Percentiles rank a stretch among this genome's conserved stretches.
These are phyloP conservation scores for Ormyrus pomaceus DNA, from an alignment of 2,888 invertebrate genomes.

Conservation along the genomic window DNA sequence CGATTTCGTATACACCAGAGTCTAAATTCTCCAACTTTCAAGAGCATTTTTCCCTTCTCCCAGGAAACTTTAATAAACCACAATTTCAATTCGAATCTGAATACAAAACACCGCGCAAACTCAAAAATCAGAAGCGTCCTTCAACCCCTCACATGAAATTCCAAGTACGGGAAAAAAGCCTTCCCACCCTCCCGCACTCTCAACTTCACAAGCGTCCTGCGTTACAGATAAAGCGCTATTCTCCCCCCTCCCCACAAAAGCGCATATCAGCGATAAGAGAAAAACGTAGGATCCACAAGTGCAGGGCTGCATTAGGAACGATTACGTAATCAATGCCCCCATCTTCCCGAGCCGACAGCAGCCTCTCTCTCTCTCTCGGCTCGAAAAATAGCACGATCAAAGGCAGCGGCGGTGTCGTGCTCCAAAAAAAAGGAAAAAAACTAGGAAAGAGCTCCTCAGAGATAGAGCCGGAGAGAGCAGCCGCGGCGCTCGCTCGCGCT, in stretches of 20 bases:
- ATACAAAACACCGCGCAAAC: too few relatives aligned
- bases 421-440: constrained; percentile 11
- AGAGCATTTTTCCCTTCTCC: constrained; percentile 2
- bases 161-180: too few relatives aligned
- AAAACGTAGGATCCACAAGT: too few relatives aligned
- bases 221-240: neutral
- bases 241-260: neutral
- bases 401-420: constrained; percentile 5
- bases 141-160: too few relatives aligned
- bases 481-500: neutral
- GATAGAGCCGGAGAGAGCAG: neutral
- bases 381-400: constrained; percentile 48
- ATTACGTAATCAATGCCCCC: constrained; percentile 37
- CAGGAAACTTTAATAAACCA: neutral
- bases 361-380: neutral
- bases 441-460: constrained; percentile 8
- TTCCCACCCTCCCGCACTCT: too few relatives aligned
- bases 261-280: neutral
- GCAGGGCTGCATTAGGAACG: neutral
- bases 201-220: neutral
- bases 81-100: too few relatives aligned
- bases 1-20: neutral
- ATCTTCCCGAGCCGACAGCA: neutral
- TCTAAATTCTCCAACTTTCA: neutral
- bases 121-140: too few relatives aligned